Conservation (phyloP, 2,888 invertebrate genomes). For the Atethmia centrago region DNA sequence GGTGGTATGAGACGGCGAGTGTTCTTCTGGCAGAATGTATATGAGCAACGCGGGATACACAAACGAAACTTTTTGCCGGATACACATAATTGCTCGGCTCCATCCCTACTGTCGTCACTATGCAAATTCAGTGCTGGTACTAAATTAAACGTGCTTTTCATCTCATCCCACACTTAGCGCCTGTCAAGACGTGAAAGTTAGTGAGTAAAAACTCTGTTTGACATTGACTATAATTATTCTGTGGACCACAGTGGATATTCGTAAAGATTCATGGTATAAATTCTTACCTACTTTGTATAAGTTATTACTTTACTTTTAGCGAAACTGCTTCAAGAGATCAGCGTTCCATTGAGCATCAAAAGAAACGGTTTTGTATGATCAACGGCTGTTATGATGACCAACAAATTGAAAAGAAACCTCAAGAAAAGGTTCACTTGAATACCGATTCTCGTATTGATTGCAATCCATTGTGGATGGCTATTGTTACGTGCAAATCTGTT, state of each 20-base stretch:
- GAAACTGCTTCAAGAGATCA: slow-evolving; percentile 29
- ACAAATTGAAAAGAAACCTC: slow-evolving; percentile 59
- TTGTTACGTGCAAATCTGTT: slow-evolving; percentile 48
- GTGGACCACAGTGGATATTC: background rate
- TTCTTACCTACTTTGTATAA: slow-evolving; percentile 1
- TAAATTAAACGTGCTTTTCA: slow-evolving; percentile 42
- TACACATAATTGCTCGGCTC: slow-evolving; percentile 46
- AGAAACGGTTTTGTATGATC: slow-evolving; percentile 56
- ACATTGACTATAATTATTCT: slow-evolving; percentile 10
- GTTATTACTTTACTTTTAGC: background rate
- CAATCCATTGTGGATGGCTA: slow-evolving; percentile 40
- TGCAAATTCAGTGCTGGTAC: slow-evolving; percentile 44
- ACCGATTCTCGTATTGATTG: slow-evolving; percentile 56
- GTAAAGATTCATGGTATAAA: background rate
- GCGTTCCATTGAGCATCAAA: slow-evolving; percentile 42
- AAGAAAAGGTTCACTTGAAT: slow-evolving; percentile 56
- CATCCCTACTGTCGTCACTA: slow-evolving; percentile 31
- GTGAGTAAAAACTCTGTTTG: background rate
- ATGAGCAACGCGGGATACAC: slow-evolving; percentile 33
- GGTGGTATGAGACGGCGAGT: slow-evolving; percentile 10
- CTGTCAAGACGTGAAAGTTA: slow-evolving; percentile 22
- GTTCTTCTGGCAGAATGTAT: slow-evolving; percentile 32
- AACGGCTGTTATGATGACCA: slow-evolving; percentile 51
- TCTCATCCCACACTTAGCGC: slow-evolving; percentile 22
- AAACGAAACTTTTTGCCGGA: slow-evolving; percentile 45